A percentile compares a stretch with the other conserved stretches of the same genome.
Evolutionary conservation across 2,113 vertebrate genomes (phyloP).

Genomic region (Spea bombifrons): DNA sequence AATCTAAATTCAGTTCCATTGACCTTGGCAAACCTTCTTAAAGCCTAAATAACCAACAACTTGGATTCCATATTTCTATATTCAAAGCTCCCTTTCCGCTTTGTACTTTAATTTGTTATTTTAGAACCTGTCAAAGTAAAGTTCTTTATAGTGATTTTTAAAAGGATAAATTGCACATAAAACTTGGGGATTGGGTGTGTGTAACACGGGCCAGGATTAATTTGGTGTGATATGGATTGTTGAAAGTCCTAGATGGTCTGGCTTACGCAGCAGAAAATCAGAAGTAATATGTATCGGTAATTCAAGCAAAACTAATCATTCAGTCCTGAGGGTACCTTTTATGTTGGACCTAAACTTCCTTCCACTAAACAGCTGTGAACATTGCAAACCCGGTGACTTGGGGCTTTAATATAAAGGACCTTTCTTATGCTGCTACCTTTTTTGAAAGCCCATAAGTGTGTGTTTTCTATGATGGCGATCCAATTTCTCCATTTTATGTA

Average conservation of each 20-base stretch:
- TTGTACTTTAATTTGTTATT: too few species aligned
- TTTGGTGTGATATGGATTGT: constrained; percentile 30
- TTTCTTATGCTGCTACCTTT: background rate
- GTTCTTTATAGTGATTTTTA: background rate
- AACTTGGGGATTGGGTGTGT: constrained; percentile 8
- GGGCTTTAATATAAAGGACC: constrained; percentile 3
- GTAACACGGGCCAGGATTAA: constrained; percentile 10
- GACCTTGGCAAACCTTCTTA: too few species aligned
- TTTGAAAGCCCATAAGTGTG: background rate
- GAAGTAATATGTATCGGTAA: constrained; percentile 9
- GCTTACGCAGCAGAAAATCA: background rate
- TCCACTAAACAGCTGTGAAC: background rate
- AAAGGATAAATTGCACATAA: constrained; percentile 22
- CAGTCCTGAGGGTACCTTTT: constrained; percentile 6
- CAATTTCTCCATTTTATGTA: constrained; percentile 4
- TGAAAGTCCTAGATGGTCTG: constrained; percentile 16
- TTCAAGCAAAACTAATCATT: constrained; percentile 6
- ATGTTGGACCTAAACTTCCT: background rate
- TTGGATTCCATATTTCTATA: too few species aligned
- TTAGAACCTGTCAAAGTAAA: too few species aligned
- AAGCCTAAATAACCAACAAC: too few species aligned
- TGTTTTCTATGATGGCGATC: constrained; percentile 11
- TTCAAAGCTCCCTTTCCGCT: too few species aligned
- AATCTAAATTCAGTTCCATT: too few species aligned
- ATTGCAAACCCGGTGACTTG: background rate